Evolutionary conservation across 2,888 invertebrate species (phyloP).

Genomic region (Oscheius sp.): DNA sequence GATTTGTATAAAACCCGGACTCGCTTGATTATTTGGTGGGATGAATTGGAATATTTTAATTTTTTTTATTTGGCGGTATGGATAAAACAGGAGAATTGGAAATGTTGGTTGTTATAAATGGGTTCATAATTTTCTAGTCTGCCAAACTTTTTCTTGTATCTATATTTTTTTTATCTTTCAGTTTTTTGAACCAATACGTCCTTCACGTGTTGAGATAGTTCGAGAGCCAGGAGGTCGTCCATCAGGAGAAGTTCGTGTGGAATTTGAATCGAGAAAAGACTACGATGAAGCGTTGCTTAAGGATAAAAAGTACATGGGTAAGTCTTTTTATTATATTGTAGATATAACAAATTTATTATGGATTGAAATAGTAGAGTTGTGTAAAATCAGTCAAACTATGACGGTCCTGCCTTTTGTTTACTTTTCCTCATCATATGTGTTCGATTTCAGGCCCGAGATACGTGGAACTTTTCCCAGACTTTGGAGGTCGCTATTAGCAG

Average conservation of each 20-base stretch:
- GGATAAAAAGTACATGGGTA: conserved; percentile 53
- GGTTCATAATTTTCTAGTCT: neutral
- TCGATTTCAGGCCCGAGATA: conserved; percentile 34
- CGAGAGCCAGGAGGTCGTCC: conserved; percentile 43
- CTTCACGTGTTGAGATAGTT: conserved; percentile 42
- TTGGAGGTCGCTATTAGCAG: conserved; percentile 10
- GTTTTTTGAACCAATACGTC: conserved; percentile 48
- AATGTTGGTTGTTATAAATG: too few relatives aligned
- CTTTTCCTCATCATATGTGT: neutral
- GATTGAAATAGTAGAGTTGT: neutral
- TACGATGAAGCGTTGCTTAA: conserved; percentile 52
- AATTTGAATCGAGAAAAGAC: conserved; percentile 39
- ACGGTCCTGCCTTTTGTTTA: neutral
- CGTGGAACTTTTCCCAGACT: conserved; percentile 40
- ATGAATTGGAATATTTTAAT: too few relatives aligned
- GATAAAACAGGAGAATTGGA: too few relatives aligned
- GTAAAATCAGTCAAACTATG: too few relatives aligned
- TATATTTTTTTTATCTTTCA: conserved; percentile 18
- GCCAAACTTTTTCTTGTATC: neutral
- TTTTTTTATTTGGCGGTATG: too few relatives aligned
- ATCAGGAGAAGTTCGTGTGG: conserved; percentile 43
- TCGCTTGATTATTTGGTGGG: too few relatives aligned
- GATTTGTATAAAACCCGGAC: too few relatives aligned
- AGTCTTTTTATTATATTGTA: conserved; percentile 10
- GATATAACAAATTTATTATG: neutral